A percentile compares a stretch with the other conserved stretches of the same genome.
Evolutionary conservation across 2,113 vertebrate genomes (phyloP).

Genomic region (Podarcis muralis): DNA sequence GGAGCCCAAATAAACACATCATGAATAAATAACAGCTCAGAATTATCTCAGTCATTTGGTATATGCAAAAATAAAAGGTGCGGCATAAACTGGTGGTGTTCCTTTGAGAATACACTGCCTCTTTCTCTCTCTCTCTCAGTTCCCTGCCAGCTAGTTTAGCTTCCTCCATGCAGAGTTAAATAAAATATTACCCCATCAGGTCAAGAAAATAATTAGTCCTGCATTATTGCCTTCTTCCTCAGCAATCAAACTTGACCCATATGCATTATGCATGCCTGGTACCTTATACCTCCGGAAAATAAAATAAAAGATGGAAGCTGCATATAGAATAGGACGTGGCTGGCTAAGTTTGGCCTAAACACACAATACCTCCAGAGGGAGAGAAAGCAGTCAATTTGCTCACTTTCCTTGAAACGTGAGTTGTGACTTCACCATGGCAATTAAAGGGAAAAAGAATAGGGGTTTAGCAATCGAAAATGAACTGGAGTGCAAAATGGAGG

Average conservation of each 20-base stretch:
- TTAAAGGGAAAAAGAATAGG: background rate
- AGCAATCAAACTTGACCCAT: constrained; percentile 80
- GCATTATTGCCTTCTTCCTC: constrained; percentile 72
- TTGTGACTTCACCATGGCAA: constrained; percentile 21
- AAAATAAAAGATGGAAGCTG: constrained; percentile 19
- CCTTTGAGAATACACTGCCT: constrained; percentile 54
- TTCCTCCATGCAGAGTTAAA: constrained; percentile 72
- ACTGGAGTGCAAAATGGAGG: background rate
- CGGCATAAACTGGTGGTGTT: constrained; percentile 61
- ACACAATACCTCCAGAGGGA: background rate
- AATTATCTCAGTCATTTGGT: constrained; percentile 67
- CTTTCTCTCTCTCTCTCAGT: constrained; percentile 37
- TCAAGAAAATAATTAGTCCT: constrained; percentile 81
- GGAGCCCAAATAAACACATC: constrained; percentile 61
- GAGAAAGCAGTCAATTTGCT: constrained; percentile 37
- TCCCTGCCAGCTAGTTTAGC: constrained; percentile 66
- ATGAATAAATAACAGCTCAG: constrained; percentile 75
- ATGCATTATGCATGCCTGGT: constrained; percentile 81
- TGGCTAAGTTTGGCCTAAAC: constrained; percentile 3
- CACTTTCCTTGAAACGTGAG: background rate
- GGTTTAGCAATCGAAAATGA: background rate
- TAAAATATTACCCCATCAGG: constrained; percentile 77
- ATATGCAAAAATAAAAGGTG: constrained; percentile 67
- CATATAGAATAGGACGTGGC: background rate
- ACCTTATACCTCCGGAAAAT: constrained; percentile 62